Base-by-base conservation (phyloP, 2,797 vertebrate species). In the Chromobotia macracanthus region DNA sequence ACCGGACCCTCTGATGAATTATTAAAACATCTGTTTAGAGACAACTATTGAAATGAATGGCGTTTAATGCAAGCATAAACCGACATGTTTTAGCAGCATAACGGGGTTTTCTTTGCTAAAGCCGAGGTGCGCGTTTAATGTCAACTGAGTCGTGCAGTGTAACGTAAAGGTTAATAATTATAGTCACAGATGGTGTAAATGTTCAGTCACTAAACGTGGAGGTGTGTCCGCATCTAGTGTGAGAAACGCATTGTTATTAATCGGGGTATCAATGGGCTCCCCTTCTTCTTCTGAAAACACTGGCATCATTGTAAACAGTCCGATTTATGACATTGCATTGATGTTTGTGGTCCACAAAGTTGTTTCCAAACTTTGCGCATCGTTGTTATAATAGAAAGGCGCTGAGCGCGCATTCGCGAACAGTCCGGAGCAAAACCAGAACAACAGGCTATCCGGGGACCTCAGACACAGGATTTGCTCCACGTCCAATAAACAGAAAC, bases 181-280 rank as follows among this genome's bases (percentile, higher is more conserved):
- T 67, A 72, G 65, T 58, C 46, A 41, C 48, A 46, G n/a, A 41
- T 69, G 56, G 60, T 55, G 69, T 53, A 63, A 66, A 66, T 38
- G 65, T 46, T 64, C 80, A 73, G 82, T 72, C 68, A 58, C 70
- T 51, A 21, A 19, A 15, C 12, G 11, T 70, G 66, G 72, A 84
- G 65, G 79, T 73, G 81, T 80, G 75, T 76, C 72, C 25, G 68
- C 68, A 85, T 88, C 86, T 85, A 88, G 23, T 41, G 25, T 86
- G 77, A 78, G 89, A 89, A 88, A 89, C 89, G 90, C 90, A 76
- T 87, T 44, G 85, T 86, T 86, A 86, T 88, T 90, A 86, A 87
- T 87, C 75, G 84, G 78, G 77, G 84, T 86, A 90, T 87, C 81
- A 85, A 84, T 81, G 85, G 81, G 87, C 87, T 89, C 28, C 44